A percentile compares a stretch with the other conserved stretches of the same genome.
Evolutionary conservation across 2,797 vertebrate species (phyloP).

Genomic region (Scleropages formosus): DNA sequence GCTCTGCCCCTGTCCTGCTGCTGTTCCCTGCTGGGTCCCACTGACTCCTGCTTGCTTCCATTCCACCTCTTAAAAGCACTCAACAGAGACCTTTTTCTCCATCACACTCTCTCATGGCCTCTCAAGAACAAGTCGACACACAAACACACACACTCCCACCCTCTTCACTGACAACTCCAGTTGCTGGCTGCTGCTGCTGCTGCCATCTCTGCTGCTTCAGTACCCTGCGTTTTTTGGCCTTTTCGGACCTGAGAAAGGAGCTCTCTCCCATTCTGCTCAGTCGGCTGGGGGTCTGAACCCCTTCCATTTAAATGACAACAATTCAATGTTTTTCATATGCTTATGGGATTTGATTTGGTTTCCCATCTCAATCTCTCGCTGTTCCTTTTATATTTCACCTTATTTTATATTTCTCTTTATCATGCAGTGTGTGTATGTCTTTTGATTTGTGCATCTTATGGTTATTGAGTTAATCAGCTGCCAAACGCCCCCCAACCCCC

Average conservation of each 20-base stretch:
- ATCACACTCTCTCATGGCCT: background rate
- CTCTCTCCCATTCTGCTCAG: background rate
- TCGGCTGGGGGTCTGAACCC: background rate
- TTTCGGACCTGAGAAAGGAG: slow-evolving; percentile 7
- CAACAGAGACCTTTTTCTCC: slow-evolving; percentile 35
- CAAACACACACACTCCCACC: slow-evolving; percentile 32
- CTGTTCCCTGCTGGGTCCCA: slow-evolving; percentile 74
- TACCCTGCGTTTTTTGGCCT: slow-evolving; percentile 43
- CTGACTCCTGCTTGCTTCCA: slow-evolving; percentile 93
- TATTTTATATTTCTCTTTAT: background rate
- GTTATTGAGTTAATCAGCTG: background rate
- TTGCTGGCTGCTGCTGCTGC: slow-evolving; percentile 41
- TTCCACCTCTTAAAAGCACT: slow-evolving; percentile 76
- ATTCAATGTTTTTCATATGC: background rate
- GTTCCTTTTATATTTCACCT: slow-evolving; percentile 47
- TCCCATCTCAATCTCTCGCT: slow-evolving; percentile 35
- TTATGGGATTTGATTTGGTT: slow-evolving; percentile 44
- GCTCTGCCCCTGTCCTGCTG: slow-evolving; percentile 81
- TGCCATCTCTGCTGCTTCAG: slow-evolving; percentile 48
- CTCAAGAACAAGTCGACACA: slow-evolving; percentile 36
- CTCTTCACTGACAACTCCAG: slow-evolving; percentile 45
- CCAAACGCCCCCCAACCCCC: too few relatives aligned
- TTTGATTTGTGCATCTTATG: background rate
- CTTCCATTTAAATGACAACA: background rate
- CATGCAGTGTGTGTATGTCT: too few relatives aligned